phyloP scores from a whole-genome alignment of 2,797 vertebrate genomes.

The Poeciliopsis gracilis region DNA sequence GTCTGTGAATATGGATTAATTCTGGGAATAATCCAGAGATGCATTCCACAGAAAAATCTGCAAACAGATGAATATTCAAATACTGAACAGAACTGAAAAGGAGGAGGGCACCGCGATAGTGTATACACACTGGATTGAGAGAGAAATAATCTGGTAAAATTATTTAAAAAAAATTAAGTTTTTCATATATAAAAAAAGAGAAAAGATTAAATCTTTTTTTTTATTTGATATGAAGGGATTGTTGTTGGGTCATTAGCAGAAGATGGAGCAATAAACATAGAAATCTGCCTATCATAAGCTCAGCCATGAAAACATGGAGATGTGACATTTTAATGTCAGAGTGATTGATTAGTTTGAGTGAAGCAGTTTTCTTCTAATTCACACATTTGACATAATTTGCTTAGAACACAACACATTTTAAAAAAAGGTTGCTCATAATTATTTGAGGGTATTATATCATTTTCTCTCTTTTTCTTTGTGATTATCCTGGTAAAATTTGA shows the following conservation, averaged over 20 bases:
- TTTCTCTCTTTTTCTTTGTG: background rate
- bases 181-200: background rate
- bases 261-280: background rate
- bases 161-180: background rate
- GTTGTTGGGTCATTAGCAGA: background rate
- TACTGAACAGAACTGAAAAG: background rate
- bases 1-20: background rate
- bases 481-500: constrained; percentile 1
- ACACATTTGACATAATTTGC: background rate
- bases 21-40: background rate
- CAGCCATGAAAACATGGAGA: background rate
- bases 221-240: background rate
- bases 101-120: background rate
- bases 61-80: background rate
- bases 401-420: background rate
- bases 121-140: background rate
- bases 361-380: background rate
- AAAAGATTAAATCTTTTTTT: background rate
- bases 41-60: background rate
- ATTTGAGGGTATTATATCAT: background rate
- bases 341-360: background rate
- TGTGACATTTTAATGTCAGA: background rate
- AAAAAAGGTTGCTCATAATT: background rate
- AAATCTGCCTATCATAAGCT: background rate
- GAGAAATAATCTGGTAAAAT: background rate